A percentile compares a stretch with the other conserved stretches of the same genome.
These are phyloP conservation scores for Eulemur rufifrons DNA, from an alignment of 2,113 vertebrate species.

Conservation along the genomic window DNA sequence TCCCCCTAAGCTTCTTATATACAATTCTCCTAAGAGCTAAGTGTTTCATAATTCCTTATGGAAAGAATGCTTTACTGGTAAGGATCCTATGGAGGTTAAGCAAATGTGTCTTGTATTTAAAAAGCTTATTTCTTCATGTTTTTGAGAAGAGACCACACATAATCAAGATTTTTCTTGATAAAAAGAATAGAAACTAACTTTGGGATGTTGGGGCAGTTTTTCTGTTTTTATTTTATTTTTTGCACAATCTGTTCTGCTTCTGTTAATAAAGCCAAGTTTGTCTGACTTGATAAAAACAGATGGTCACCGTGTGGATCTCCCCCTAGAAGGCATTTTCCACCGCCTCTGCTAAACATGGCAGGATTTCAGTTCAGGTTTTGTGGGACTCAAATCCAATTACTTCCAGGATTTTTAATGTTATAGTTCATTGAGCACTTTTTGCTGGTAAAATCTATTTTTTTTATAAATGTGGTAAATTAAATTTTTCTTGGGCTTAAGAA, in stretches of 20 bases:
- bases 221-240: background rate
- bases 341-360: slow-evolving; percentile 62
- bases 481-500: slow-evolving; percentile 25
- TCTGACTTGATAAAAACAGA: slow-evolving; percentile 56
- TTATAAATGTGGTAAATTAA: slow-evolving; percentile 46
- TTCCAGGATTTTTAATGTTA: slow-evolving; percentile 35
- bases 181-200: slow-evolving; percentile 49
- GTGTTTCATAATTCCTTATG: slow-evolving; percentile 14
- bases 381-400: background rate
- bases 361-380: slow-evolving; percentile 33
- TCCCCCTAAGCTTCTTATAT: background rate
- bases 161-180: slow-evolving; percentile 42
- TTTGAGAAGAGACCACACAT: background rate
- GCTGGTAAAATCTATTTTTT: slow-evolving; percentile 42
- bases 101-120: slow-evolving; percentile 32
- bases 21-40: background rate
- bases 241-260: slow-evolving; percentile 17
- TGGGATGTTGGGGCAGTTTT: background rate
- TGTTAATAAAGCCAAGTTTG: slow-evolving; percentile 33
- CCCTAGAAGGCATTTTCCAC: slow-evolving; percentile 63
- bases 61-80: slow-evolving; percentile 5
- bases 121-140: slow-evolving; percentile 42
- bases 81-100: background rate
- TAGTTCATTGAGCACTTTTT: slow-evolving; percentile 34
- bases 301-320: slow-evolving; percentile 28